phyloP scores from a whole-genome alignment of 2,113 vertebrate species.

The Peromyscus polionotus region DNA sequence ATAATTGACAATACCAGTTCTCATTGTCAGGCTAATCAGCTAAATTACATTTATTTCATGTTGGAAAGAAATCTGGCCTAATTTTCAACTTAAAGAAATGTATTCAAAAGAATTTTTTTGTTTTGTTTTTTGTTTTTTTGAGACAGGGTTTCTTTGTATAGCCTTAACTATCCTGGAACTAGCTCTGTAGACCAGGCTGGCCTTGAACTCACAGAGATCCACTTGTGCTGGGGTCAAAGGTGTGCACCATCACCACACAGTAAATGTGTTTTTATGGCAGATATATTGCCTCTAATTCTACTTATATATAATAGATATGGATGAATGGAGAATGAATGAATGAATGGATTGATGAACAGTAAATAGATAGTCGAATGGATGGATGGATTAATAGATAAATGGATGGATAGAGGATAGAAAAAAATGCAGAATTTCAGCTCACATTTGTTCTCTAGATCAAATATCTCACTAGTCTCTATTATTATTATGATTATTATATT shows the following conservation, averaged over 20 bases:
- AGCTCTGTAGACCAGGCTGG: too few relatives aligned
- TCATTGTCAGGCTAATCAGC: neutral
- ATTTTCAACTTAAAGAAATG: neutral
- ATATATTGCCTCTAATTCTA: neutral
- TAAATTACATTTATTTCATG: neutral
- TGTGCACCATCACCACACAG: too few relatives aligned
- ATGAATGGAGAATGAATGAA: neutral
- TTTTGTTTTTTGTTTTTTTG: too few relatives aligned
- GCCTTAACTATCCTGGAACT: too few relatives aligned
- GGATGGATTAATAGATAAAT: neutral
- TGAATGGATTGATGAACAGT: neutral
- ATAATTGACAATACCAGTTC: neutral
- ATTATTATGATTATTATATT: neutral
- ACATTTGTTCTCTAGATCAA: neutral
- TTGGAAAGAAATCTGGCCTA: neutral
- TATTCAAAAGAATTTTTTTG: neutral
- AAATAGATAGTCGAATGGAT: neutral
- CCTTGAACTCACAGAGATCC: too few relatives aligned
- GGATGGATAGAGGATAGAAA: neutral
- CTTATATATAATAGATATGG: neutral
- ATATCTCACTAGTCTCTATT: neutral
- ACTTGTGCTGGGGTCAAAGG: too few relatives aligned
- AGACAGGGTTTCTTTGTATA: too few relatives aligned
- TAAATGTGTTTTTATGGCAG: neutral
- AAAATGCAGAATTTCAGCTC: neutral